phyloP scores from a whole-genome alignment of 1,140 invertebrate species.

The Paracyclopina nana region DNA sequence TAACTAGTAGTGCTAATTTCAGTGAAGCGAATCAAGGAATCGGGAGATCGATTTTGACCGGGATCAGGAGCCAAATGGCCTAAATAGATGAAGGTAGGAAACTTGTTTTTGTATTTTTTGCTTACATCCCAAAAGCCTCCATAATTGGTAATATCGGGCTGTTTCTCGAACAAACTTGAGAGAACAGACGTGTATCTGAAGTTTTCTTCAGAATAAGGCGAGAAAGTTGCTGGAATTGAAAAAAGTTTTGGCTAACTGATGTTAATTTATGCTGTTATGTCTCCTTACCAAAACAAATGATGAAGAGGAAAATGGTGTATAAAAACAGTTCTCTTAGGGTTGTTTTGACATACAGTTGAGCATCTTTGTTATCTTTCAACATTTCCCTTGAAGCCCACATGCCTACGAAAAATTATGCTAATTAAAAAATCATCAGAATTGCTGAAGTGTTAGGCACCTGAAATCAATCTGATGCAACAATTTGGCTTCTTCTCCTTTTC shows the following conservation, averaged over 20 bases:
- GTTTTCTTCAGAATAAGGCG: not conserved
- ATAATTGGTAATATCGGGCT: slow-evolving; percentile 6
- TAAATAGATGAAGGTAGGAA: not conserved
- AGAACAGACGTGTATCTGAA: not conserved
- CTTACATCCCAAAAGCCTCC: slow-evolving; percentile 5
- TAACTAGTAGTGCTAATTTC: no score
- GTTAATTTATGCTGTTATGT: not conserved
- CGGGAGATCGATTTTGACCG: not conserved
- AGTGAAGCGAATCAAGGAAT: no score
- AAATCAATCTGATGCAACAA: no score
- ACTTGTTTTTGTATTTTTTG: not conserved
- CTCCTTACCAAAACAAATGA: slow-evolving; percentile 1
- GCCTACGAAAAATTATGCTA: not conserved
- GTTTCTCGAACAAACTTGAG: not conserved
- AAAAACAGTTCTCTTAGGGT: not conserved
- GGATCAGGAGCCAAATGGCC: not conserved
- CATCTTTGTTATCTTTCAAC: not conserved
- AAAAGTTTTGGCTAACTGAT: not conserved
- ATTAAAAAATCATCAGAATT: no score
- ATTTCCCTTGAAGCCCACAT: not conserved
- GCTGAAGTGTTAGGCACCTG: no score
- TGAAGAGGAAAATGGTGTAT: slow-evolving; percentile 4
- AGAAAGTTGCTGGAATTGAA: not conserved
- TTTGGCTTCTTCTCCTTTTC: no score
- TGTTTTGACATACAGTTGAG: not conserved